Conservation (phyloP, 2,113 vertebrate species). For the Dicrurus megarhynchus region DNA sequence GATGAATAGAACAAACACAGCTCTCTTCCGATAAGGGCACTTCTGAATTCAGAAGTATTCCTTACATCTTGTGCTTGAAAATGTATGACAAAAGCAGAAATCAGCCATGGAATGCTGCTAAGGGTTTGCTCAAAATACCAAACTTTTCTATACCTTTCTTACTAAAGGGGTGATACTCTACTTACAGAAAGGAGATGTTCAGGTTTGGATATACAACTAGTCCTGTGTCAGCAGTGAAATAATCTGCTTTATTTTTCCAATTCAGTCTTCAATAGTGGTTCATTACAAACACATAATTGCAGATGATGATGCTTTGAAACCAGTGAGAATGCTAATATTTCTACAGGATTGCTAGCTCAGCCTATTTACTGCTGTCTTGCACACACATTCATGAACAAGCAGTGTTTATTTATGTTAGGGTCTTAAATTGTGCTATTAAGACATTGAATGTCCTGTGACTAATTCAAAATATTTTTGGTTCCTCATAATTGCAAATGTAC, state of each 20-base stretch:
- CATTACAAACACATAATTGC: not conserved
- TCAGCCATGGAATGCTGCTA: not conserved
- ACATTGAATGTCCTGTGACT: not conserved
- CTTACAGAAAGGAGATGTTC: not conserved
- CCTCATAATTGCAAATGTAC: not conserved
- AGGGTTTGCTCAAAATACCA: not conserved
- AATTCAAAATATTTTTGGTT: not conserved
- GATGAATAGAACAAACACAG: not conserved
- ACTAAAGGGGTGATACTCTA: not conserved
- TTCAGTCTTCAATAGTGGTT: not conserved
- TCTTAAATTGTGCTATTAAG: not conserved
- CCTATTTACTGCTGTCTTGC: not conserved
- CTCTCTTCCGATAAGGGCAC: not conserved
- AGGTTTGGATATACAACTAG: not conserved
- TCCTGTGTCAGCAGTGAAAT: not conserved
- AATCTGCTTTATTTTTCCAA: not conserved
- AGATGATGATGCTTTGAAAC: not conserved
- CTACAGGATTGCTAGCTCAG: not conserved
- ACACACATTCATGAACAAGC: not conserved
- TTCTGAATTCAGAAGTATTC: not conserved
- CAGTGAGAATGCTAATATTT: not conserved
- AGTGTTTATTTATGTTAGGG: not conserved
- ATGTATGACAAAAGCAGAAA: not conserved
- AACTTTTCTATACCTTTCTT: not conserved
- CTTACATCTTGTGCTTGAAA: not conserved